Conservation (phyloP, 2,888 invertebrate species). For the Ernsta delagoae region DNA sequence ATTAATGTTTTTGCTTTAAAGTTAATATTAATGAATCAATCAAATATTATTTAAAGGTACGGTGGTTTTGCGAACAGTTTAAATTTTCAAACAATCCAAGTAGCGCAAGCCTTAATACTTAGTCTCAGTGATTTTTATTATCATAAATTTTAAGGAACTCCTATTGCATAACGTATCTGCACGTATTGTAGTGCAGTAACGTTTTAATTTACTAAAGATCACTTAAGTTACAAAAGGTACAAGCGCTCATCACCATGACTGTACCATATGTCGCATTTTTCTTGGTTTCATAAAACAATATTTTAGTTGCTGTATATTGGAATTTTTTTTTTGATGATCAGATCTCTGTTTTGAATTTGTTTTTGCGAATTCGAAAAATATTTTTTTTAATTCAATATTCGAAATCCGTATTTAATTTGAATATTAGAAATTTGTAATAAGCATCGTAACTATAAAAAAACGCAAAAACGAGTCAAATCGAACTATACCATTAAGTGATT, state of each 20-base stretch:
- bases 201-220: slow-evolving; percentile 13
- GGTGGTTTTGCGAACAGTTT: slow-evolving; percentile 7
- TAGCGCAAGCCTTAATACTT: not conserved
- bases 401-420: not conserved
- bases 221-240: slow-evolving; percentile 15
- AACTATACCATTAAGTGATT: slow-evolving; percentile 27
- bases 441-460: not conserved
- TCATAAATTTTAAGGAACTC: slow-evolving; percentile 17
- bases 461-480: slow-evolving; percentile 24
- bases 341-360: slow-evolving; percentile 16
- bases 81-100: not conserved
- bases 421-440: not conserved
- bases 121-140: slow-evolving; percentile 24
- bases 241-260: not conserved
- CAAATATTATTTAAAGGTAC: slow-evolving; percentile 9
- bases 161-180: no score
- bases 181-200: not conserved
- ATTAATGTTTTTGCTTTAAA: slow-evolving; percentile 25
- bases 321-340: not conserved
- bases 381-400: not conserved
- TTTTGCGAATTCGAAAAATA: slow-evolving; percentile 5
- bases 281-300: not conserved
- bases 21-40: slow-evolving; percentile 17
- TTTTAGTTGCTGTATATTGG: no score
- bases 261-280: not conserved